Evolutionary conservation across 2,888 invertebrate species (phyloP), one percentile per base, ranked within the genome.

Genomic region (Nomada lathburiana): DNA sequence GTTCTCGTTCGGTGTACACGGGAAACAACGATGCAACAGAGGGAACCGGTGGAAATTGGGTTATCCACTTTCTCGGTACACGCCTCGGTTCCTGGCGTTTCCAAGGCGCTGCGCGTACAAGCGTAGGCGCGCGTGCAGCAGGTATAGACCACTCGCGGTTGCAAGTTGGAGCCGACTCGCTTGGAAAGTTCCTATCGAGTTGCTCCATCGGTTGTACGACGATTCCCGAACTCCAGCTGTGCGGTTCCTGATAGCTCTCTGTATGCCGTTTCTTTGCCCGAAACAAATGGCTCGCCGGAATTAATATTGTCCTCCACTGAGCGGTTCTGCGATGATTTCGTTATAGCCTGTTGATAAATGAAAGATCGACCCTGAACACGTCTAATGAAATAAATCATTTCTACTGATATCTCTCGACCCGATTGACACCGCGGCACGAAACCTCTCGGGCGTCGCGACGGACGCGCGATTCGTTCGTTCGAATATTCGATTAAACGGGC

Each of bases 21-120:
- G 52, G 73, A 64, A 75, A 64, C 71, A 71, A 60, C 76, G 47
- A 5, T 18, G 42, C 69, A 44, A 50, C 29, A 59, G 73, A 55
- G 29, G 70, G 69, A 59, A 50, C n/a, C 62, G 63, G n/a, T 20
- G 73, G 80, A 82, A 91, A 91, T 91, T 91, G 84, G 89, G 90
- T 91, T 91, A 90, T 90, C 85, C 89, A 85, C 85, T 88, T 89
- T 87, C 84, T 67, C 76, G 83, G 69, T 86, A 88, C 90, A 90
- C 86, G 86, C 86, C 86, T 84, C 80, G 68, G 13, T 50, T 82
- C 36, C 36, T 52, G 55, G 68, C 71, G 29, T 42, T 20, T 53
- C 50, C 26, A 23, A 80, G 70, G 80, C 44, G 26, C 55, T 63
- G 67, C 69, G 36, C 65, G 57, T n/a, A 62, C 52, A 76, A 69